A percentile compares a stretch with the other conserved stretches of the same genome.
These are phyloP conservation scores for Carabus problematicus DNA, from an alignment of 2,888 invertebrate species.

Conservation along the genomic window DNA sequence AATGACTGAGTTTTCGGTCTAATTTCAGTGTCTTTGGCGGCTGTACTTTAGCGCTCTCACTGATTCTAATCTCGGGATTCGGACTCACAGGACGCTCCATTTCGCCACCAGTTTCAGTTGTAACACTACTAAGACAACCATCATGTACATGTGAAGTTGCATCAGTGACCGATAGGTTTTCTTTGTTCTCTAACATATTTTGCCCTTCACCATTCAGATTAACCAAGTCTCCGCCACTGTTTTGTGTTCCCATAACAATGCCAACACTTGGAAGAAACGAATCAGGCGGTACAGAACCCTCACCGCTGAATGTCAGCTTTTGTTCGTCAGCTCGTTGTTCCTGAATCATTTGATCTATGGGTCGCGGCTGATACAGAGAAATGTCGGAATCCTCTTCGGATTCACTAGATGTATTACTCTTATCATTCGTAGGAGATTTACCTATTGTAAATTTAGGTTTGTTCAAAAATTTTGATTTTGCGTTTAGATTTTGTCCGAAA, in stretches of 20 bases:
- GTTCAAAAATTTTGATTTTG: slow-evolving; percentile 59
- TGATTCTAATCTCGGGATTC: slow-evolving; percentile 71
- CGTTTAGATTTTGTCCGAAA: slow-evolving; percentile 70
- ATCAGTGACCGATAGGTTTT: slow-evolving; percentile 52
- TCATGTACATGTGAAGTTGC: slow-evolving; percentile 55
- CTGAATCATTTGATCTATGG: slow-evolving; percentile 53
- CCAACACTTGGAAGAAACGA: slow-evolving; percentile 71
- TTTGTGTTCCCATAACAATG: slow-evolving; percentile 64
- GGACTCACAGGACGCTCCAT: slow-evolving; percentile 55
- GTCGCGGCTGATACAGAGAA: slow-evolving; percentile 59
- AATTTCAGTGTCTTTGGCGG: slow-evolving; percentile 66
- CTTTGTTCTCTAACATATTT: slow-evolving; percentile 53
- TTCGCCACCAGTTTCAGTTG: slow-evolving; percentile 47
- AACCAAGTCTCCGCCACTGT: not conserved
- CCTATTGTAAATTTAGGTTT: slow-evolving; percentile 63
- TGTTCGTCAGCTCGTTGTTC: slow-evolving; percentile 17
- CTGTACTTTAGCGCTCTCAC: slow-evolving; percentile 56
- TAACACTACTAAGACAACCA: slow-evolving; percentile 57
- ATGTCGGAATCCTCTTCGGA: slow-evolving; percentile 74
- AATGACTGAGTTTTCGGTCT: slow-evolving; percentile 72
- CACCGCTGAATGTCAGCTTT: slow-evolving; percentile 32
- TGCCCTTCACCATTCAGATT: slow-evolving; percentile 12
- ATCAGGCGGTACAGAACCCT: slow-evolving; percentile 41
- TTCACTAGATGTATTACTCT: slow-evolving; percentile 66
- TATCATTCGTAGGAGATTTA: slow-evolving; percentile 57